Percentiles rank a stretch among this genome's conserved stretches.
Evolutionary conservation across 2,113 vertebrate genomes (phyloP).

Genomic region (Ptilonorhynchus violaceus): DNA sequence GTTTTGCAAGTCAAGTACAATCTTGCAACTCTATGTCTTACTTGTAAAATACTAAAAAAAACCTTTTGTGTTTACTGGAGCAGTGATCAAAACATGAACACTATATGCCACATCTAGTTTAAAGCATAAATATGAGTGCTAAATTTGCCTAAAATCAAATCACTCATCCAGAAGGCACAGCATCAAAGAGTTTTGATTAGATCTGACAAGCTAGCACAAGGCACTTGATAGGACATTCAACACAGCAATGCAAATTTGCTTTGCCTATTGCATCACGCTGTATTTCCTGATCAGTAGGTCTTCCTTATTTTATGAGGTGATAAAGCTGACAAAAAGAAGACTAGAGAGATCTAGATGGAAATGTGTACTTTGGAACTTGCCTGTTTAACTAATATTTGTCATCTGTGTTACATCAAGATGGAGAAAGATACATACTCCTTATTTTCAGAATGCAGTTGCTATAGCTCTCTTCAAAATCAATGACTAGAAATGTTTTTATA

Average conservation of each 20-base stretch:
- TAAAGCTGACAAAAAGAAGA: background rate
- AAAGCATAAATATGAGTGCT: constrained; percentile 20
- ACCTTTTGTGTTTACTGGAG: background rate
- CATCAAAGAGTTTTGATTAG: constrained; percentile 11
- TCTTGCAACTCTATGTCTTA: background rate
- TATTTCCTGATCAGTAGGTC: background rate
- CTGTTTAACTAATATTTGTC: background rate
- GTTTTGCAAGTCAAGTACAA: constrained; percentile 35
- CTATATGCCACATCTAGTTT: constrained; percentile 18
- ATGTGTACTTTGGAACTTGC: background rate
- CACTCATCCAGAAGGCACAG: background rate
- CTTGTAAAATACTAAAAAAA: background rate
- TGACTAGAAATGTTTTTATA: background rate
- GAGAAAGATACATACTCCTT: background rate
- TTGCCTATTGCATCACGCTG: background rate
- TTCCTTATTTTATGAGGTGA: background rate
- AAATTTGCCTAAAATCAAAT: constrained; percentile 48
- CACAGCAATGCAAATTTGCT: background rate
- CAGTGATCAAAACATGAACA: constrained; percentile 32
- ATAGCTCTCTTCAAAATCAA: background rate
- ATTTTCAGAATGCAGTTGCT: background rate
- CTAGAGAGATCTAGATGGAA: background rate
- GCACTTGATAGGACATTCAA: background rate
- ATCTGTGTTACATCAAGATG: background rate
- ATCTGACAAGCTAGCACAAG: background rate